Evolutionary conservation across 2,888 invertebrate genomes (phyloP).

Genomic region (Tanypteryx hageni): DNA sequence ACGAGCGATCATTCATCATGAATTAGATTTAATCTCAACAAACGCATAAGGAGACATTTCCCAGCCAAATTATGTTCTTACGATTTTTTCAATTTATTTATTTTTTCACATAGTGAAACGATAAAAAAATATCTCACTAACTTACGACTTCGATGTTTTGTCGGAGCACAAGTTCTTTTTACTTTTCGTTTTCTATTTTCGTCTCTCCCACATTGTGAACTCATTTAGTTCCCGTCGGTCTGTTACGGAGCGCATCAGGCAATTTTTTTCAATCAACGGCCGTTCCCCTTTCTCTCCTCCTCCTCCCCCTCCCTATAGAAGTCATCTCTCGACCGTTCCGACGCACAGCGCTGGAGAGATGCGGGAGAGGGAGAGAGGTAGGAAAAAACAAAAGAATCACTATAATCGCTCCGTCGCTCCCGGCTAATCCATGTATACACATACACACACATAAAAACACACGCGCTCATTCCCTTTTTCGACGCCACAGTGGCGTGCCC

Average conservation of each 20-base stretch:
- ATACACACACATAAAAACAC: slow-evolving; percentile 11
- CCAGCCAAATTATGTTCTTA: neutral
- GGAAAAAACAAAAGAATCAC: neutral
- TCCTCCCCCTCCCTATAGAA: neutral
- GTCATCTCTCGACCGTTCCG: neutral
- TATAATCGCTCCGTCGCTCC: slow-evolving; percentile 32
- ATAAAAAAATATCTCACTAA: neutral
- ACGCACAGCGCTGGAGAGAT: neutral
- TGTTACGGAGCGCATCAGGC: neutral
- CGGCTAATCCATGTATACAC: slow-evolving; percentile 32
- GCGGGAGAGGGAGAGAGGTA: slow-evolving; percentile 18
- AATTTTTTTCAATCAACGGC: slow-evolving; percentile 4
- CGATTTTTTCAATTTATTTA: neutral
- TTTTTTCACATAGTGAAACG: neutral
- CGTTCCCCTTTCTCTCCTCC: neutral
- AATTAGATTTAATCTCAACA: slow-evolving; percentile 3
- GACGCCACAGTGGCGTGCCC: slow-evolving; percentile 32
- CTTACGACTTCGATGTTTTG: neutral
- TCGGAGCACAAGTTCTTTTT: neutral
- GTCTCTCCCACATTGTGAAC: neutral
- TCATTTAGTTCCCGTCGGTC: slow-evolving; percentile 18
- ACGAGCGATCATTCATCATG: neutral
- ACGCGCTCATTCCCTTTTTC: neutral
- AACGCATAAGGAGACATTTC: slow-evolving; percentile 21
- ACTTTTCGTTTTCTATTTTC: neutral